phyloP scores from a whole-genome alignment of 1,140 invertebrate genomes.

The Ganaspis sp. region DNA sequence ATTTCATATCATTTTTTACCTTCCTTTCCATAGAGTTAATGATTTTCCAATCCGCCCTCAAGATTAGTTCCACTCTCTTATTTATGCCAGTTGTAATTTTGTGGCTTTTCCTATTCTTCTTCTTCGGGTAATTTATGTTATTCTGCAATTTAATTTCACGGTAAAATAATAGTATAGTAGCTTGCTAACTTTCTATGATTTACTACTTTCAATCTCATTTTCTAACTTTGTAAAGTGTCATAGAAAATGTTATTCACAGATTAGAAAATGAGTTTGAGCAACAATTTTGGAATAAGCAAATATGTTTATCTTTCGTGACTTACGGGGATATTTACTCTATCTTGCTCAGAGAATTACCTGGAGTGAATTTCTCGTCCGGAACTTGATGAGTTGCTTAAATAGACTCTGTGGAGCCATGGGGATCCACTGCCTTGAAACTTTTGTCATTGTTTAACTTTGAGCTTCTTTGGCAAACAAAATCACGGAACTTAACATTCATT shows the following conservation, averaged over 20 bases:
- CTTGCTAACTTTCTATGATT: too few species aligned
- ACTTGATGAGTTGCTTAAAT: constrained; percentile 33
- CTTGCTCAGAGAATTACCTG: constrained; percentile 8
- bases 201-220: too few species aligned
- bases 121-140: too few species aligned
- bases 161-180: too few species aligned
- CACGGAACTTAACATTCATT: not conserved
- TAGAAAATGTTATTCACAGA: not conserved
- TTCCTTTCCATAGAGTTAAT: not conserved
- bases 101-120: too few species aligned
- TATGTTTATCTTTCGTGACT: not conserved
- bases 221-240: not conserved
- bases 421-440: not conserved
- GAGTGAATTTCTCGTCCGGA: constrained; percentile 33
- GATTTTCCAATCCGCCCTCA: not conserved
- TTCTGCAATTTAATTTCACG: too few species aligned
- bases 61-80: not conserved
- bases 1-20: not conserved
- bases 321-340: constrained; percentile 40
- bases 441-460: not conserved
- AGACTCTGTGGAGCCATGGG: constrained; percentile 21
- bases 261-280: too few species aligned
- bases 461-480: not conserved
- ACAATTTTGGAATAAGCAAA: too few species aligned
- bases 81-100: too few species aligned